Conservation (phyloP, 2,113 vertebrate genomes). For the Pelusios castaneus region DNA sequence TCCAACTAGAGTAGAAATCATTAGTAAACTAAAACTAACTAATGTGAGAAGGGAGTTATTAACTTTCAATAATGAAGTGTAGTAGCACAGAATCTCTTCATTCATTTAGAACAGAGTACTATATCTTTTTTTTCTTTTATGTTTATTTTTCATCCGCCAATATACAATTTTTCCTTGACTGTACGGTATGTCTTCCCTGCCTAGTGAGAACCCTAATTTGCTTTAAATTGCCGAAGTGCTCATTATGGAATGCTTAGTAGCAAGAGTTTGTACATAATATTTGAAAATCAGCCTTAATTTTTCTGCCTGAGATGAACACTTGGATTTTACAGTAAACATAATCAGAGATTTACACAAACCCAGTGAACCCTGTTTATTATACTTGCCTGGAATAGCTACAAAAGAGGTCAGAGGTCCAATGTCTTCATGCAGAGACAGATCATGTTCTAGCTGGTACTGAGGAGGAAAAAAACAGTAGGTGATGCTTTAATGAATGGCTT, state of each 20-base stretch:
- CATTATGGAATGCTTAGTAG: constrained; percentile 82
- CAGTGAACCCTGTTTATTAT: constrained; percentile 84
- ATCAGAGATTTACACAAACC: constrained; percentile 86
- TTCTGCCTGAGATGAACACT: constrained; percentile 82
- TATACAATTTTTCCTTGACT: constrained; percentile 72
- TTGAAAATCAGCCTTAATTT: constrained; percentile 84
- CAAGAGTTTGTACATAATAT: constrained; percentile 83
- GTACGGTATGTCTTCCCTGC: constrained; percentile 66
- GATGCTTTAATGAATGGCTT: constrained; percentile 89
- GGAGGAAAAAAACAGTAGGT: constrained; percentile 86
- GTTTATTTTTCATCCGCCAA: constrained; percentile 73
- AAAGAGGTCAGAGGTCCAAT: constrained; percentile 84
- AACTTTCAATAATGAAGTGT: constrained; percentile 56
- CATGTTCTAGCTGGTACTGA: constrained; percentile 86
- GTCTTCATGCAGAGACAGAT: constrained; percentile 86
- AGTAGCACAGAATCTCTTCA: constrained; percentile 32
- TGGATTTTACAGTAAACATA: constrained; percentile 83
- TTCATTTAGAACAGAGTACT: constrained; percentile 60
- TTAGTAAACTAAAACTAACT: constrained; percentile 38
- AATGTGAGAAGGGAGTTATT: constrained; percentile 32
- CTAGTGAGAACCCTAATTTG: constrained; percentile 81
- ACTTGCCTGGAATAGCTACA: constrained; percentile 82
- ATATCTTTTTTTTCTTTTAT: constrained; percentile 34
- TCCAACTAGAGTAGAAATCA: constrained; percentile 28
- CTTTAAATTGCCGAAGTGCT: constrained; percentile 83